These are phyloP conservation scores for Pterostichus madidus DNA, from an alignment of 2,888 invertebrate species.

Conservation along the genomic window DNA sequence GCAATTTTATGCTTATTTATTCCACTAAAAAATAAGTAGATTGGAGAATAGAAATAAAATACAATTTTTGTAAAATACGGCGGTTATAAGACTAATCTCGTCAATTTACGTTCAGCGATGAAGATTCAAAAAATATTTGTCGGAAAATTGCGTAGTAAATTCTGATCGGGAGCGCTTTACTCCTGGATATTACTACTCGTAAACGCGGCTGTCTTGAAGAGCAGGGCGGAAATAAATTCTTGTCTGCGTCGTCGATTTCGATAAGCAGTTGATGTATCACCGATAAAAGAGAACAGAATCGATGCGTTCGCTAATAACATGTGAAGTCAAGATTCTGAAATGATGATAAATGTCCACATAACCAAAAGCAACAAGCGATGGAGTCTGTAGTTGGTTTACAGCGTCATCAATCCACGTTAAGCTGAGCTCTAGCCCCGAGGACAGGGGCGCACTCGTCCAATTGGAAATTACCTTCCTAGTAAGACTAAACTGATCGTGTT, in stretches of 20 bases:
- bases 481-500: not conserved
- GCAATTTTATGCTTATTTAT: too few relatives aligned
- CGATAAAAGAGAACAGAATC: constrained; percentile 53
- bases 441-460: constrained; percentile 3
- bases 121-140: constrained; percentile 51
- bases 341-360: constrained; percentile 58
- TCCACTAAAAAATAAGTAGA: not conserved
- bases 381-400: constrained; percentile 50
- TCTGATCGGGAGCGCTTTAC: constrained; percentile 31
- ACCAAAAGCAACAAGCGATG: constrained; percentile 50
- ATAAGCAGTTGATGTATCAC: constrained; percentile 54
- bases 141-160: constrained; percentile 47
- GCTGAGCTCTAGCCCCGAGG: not conserved
- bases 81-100: constrained; percentile 25
- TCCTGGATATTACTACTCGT: constrained; percentile 36
- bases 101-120: constrained; percentile 38
- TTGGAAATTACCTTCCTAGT: constrained; percentile 1
- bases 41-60: constrained; percentile 20
- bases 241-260: constrained; percentile 52
- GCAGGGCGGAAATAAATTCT: constrained; percentile 43
- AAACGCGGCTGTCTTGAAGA: constrained; percentile 22
- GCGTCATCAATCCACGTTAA: constrained; percentile 59
- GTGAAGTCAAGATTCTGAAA: constrained; percentile 51
- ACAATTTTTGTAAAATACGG: constrained; percentile 27
- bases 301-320: constrained; percentile 53